Conservation (phyloP, 2,797 vertebrate species). For the Sebastes kiyomatsui region DNA sequence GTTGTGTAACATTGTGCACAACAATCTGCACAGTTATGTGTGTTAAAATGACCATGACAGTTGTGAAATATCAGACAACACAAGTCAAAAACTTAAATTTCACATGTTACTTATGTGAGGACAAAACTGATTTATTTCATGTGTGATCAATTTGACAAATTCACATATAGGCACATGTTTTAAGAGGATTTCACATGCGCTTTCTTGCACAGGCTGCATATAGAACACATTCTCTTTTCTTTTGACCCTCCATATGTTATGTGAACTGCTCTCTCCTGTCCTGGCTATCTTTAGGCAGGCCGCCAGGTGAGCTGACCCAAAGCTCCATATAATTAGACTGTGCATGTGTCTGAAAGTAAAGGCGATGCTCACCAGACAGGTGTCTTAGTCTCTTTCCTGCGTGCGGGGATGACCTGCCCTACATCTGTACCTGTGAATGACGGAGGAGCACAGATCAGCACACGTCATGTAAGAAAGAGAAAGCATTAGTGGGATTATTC, state of each 20-base stretch:
- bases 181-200: not conserved
- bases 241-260: slow-evolving; percentile 20
- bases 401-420: slow-evolving; percentile 61
- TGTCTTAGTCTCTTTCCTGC: slow-evolving; percentile 58
- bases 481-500: not conserved
- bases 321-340: not conserved
- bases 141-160: not conserved
- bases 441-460: not conserved
- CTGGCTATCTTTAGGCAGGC: slow-evolving; percentile 1
- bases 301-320: slow-evolving; percentile 31
- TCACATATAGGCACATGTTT: not conserved
- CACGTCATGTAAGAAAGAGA: not conserved
- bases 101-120: not conserved
- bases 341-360: slow-evolving; percentile 53
- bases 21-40: not conserved
- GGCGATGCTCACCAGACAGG: slow-evolving; percentile 59
- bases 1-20: not conserved
- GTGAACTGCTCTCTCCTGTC: slow-evolving; percentile 39
- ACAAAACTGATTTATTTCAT: not conserved
- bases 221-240: slow-evolving; percentile 15
- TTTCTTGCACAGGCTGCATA: not conserved
- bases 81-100: not conserved
- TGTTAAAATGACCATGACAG: not conserved
- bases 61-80: not conserved
- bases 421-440: slow-evolving; percentile 47